phyloP scores from a whole-genome alignment of 2,797 vertebrate genomes.

The Triplophysa yarkandensis region DNA sequence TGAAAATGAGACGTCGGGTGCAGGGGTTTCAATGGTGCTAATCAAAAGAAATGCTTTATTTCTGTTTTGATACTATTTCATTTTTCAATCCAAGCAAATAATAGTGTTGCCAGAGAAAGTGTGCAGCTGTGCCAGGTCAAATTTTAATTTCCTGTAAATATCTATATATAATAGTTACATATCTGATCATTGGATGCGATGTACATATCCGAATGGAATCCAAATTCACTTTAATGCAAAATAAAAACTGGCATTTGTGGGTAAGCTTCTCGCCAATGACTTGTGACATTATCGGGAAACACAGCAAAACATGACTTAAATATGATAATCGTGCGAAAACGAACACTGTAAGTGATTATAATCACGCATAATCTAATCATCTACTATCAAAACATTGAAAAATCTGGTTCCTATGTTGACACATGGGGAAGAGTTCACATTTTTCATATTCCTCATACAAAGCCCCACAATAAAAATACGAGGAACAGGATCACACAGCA shows the following conservation, averaged over 20 bases:
- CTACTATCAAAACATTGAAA: background rate
- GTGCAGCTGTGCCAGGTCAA: slow-evolving; percentile 11
- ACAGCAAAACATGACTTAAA: background rate
- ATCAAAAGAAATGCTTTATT: slow-evolving; percentile 36
- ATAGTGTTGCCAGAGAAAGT: slow-evolving; percentile 34
- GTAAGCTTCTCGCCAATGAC: background rate
- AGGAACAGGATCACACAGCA: background rate
- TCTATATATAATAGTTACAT: slow-evolving; percentile 19
- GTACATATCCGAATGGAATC: background rate
- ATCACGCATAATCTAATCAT: background rate
- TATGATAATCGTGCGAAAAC: background rate
- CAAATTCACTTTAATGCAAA: background rate
- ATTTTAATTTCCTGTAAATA: slow-evolving; percentile 26
- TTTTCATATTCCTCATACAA: background rate
- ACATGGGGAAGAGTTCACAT: too few relatives aligned
- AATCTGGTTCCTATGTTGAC: too few relatives aligned
- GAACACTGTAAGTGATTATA: background rate
- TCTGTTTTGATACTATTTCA: slow-evolving; percentile 31
- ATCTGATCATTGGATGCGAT: slow-evolving; percentile 9
- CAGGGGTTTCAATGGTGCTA: slow-evolving; percentile 28
- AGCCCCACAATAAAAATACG: background rate
- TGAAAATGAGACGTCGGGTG: slow-evolving; percentile 34
- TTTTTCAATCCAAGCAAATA: slow-evolving; percentile 37
- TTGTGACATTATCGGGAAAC: background rate
- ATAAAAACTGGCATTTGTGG: background rate